These are phyloP conservation scores for Mormyrus iriodes DNA, from an alignment of 2,113 vertebrate genomes.

Conservation along the genomic window DNA sequence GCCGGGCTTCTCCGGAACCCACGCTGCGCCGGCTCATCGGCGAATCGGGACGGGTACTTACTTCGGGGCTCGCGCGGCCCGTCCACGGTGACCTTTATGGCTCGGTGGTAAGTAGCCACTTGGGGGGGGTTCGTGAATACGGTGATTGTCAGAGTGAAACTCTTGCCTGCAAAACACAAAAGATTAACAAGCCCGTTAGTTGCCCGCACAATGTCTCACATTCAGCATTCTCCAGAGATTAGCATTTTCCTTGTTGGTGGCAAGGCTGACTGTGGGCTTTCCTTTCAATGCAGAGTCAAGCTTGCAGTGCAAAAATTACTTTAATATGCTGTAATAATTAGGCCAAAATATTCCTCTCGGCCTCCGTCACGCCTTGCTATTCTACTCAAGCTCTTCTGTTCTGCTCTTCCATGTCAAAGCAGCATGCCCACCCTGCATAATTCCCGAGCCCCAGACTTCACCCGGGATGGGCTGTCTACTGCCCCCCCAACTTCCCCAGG, in stretches of 20 bases:
- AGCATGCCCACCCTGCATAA: not conserved
- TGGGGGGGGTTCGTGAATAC: conserved; percentile 99
- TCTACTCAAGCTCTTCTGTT: not conserved
- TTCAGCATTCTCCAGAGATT: conserved; percentile 48
- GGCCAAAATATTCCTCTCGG: not conserved
- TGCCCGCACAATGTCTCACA: conserved; percentile 52
- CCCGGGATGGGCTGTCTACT: not conserved
- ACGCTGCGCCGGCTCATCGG: not conserved
- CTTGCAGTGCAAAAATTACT: not conserved
- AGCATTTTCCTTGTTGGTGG: conserved; percentile 49
- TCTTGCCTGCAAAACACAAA: conserved; percentile 82
- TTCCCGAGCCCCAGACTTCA: not conserved
- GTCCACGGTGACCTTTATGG: conserved; percentile 99
- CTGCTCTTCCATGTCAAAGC: not conserved
- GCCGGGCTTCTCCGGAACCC: not conserved
- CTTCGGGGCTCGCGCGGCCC: conserved; percentile 96
- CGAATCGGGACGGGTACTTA: conserved; percentile 64
- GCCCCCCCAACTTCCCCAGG: not conserved
- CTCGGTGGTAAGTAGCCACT: conserved; percentile 99
- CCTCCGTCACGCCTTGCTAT: not conserved
- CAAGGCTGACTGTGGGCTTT: conserved; percentile 20
- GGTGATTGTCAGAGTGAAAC: conserved; percentile 99
- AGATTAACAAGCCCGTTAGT: conserved; percentile 48
- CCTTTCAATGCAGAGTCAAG: conserved; percentile 14
- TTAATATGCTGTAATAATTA: conserved; percentile 19